A percentile compares a stretch with the other conserved stretches of the same genome.
Evolutionary conservation across 2,797 vertebrate genomes (phyloP).

Genomic region (Liparis tanakae): DNA sequence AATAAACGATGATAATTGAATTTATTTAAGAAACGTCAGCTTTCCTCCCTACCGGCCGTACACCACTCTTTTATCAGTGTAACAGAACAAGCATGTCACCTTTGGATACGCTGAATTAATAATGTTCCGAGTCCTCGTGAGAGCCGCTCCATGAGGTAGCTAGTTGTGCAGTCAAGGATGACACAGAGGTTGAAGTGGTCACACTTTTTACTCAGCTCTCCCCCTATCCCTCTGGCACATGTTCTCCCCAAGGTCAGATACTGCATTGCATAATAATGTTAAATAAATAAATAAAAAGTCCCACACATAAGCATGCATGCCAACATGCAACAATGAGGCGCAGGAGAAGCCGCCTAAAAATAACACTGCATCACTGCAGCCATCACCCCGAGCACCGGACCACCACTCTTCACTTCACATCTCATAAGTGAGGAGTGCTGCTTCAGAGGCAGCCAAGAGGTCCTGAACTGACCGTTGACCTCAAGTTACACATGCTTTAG

Average conservation of each 20-base stretch:
- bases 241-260: conserved; percentile 79
- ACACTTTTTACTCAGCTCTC: conserved; percentile 75
- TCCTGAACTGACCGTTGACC: conserved; percentile 52
- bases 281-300: conserved; percentile 5
- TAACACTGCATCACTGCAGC: conserved; percentile 63
- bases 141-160: conserved; percentile 60
- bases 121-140: conserved; percentile 41
- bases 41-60: not conserved
- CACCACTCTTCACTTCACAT: conserved; percentile 65
- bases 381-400: conserved; percentile 61
- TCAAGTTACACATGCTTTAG: conserved; percentile 47
- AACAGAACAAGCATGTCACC: conserved; percentile 10
- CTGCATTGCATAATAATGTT: conserved; percentile 76
- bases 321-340: conserved; percentile 58
- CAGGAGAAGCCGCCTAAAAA: conserved; percentile 68
- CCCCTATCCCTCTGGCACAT: conserved; percentile 68
- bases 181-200: conserved; percentile 78
- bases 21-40: conserved; percentile 14
- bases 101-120: conserved; percentile 49
- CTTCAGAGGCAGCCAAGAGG: conserved; percentile 42
- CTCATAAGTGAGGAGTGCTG: conserved; percentile 44
- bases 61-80: not conserved
- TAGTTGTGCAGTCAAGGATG: conserved; percentile 77
- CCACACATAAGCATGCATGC: conserved; percentile 48
- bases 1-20: not conserved